phyloP scores from a whole-genome alignment of 2,888 invertebrate species.

The Strigamia crassipes region DNA sequence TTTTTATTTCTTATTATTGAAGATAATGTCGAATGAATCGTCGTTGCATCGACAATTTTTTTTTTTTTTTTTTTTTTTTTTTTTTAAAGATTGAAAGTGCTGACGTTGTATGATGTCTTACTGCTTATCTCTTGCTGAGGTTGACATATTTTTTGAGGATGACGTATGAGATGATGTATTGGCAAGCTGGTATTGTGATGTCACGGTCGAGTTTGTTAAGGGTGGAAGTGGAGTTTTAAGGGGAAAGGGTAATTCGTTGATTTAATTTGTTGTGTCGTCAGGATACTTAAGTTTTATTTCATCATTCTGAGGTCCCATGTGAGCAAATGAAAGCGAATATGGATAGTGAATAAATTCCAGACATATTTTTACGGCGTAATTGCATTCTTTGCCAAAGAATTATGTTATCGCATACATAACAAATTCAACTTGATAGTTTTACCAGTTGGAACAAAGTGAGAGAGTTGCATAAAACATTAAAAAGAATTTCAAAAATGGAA shows the following conservation, averaged over 20 bases:
- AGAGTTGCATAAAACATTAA: too few species aligned
- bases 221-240: neutral
- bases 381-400: slow-evolving; percentile 5
- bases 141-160: slow-evolving; percentile 41
- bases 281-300: slow-evolving; percentile 13
- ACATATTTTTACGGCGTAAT: slow-evolving; percentile 16
- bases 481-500: too few species aligned
- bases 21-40: slow-evolving; percentile 20
- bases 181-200: slow-evolving; percentile 35
- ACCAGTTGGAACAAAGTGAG: too few species aligned
- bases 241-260: slow-evolving; percentile 2
- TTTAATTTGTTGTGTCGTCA: neutral
- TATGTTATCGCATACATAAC: slow-evolving; percentile 1
- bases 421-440: neutral
- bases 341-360: slow-evolving; percentile 2
- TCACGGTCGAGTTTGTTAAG: slow-evolving; percentile 29
- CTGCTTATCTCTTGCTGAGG: slow-evolving; percentile 34
- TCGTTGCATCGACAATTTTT: slow-evolving; percentile 10
- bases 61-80: neutral
- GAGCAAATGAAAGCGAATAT: slow-evolving; percentile 12
- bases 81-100: slow-evolving; percentile 16
- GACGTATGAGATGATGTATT: slow-evolving; percentile 38
- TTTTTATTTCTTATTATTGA: neutral
- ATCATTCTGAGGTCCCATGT: neutral
- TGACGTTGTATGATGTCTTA: slow-evolving; percentile 35